Evolutionary conservation across 2,888 invertebrate genomes (phyloP).

Genomic region (Drosophila yooni): DNA sequence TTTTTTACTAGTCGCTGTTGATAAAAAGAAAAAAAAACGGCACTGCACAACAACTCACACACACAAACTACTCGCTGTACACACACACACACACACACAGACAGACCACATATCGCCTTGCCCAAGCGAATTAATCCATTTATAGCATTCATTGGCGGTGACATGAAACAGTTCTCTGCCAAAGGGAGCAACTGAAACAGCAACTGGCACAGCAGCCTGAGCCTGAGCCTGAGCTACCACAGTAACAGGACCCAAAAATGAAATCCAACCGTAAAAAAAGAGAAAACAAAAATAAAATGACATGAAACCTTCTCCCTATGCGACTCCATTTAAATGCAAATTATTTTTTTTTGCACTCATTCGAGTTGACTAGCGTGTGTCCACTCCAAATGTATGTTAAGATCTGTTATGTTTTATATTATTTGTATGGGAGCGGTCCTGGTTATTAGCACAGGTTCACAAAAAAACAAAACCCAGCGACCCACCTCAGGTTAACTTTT

Average conservation of each 20-base stretch:
- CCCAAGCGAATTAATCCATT: conserved; percentile 77
- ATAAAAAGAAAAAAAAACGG: conserved; percentile 22
- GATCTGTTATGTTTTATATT: conserved; percentile 36
- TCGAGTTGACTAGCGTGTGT: conserved; percentile 25
- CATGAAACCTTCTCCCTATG: conserved; percentile 18
- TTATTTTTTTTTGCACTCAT: conserved; percentile 58
- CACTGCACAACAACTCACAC: conserved; percentile 28
- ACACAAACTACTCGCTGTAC: conserved; percentile 2
- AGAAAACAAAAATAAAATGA: conserved; percentile 2
- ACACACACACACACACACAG: conserved; percentile 16
- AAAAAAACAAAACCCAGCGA: conserved; percentile 11
- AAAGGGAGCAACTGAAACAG: conserved; percentile 20
- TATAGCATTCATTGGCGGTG: conserved; percentile 76
- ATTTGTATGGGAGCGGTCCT: conserved; percentile 30
- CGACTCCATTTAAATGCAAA: conserved; percentile 77
- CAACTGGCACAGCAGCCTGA: conserved; percentile 29
- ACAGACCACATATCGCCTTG: conserved; percentile 46
- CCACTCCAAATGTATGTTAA: conserved; percentile 71
- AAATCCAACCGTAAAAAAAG: conserved; percentile 1
- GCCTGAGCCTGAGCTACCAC: conserved; percentile 24
- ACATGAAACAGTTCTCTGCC: conserved; percentile 56
- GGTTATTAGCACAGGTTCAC: conserved; percentile 56
- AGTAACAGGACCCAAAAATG: conserved; percentile 24
- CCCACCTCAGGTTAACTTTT: conserved; percentile 24
- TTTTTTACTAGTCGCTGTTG: conserved; percentile 38